Evolutionary conservation across 2,888 invertebrate species (phyloP).

Genomic region (Arenicola marina): DNA sequence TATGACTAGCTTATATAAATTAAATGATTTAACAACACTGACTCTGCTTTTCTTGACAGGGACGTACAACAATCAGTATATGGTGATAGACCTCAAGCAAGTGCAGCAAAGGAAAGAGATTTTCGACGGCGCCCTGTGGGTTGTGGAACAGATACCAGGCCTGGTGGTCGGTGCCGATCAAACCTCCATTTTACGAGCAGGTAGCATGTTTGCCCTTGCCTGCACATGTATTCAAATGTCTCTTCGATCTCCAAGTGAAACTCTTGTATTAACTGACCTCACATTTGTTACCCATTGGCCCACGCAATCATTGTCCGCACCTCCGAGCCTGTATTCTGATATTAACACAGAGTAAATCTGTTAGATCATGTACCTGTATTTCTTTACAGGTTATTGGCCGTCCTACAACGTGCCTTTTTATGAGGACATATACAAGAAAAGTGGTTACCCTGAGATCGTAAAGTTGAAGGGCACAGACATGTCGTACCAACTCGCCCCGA

Average conservation of each 20-base stretch:
- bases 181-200: conserved; percentile 49
- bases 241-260: too few species aligned
- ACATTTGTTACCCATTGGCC: too few species aligned
- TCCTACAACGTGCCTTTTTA: conserved; percentile 60
- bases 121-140: conserved; percentile 52
- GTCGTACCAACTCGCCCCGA: conserved; percentile 55
- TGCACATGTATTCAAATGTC: too few species aligned
- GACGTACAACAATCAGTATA: conserved; percentile 61
- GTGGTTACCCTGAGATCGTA: conserved; percentile 54
- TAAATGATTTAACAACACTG: too few species aligned
- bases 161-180: conserved; percentile 50
- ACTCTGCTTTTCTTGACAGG: too few species aligned
- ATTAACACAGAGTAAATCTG: too few species aligned
- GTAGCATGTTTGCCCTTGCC: conserved; percentile 57
- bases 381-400: conserved; percentile 53
- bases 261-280: too few species aligned
- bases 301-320: too few species aligned
- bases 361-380: too few species aligned
- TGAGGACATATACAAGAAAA: conserved; percentile 53
- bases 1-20: too few species aligned
- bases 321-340: too few species aligned
- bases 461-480: conserved; percentile 45
- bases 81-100: conserved; percentile 56
- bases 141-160: conserved; percentile 58
- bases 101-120: conserved; percentile 40